These are phyloP conservation scores for Bradypodion ventrale DNA, from an alignment of 2,797 vertebrate species.

Conservation along the genomic window DNA sequence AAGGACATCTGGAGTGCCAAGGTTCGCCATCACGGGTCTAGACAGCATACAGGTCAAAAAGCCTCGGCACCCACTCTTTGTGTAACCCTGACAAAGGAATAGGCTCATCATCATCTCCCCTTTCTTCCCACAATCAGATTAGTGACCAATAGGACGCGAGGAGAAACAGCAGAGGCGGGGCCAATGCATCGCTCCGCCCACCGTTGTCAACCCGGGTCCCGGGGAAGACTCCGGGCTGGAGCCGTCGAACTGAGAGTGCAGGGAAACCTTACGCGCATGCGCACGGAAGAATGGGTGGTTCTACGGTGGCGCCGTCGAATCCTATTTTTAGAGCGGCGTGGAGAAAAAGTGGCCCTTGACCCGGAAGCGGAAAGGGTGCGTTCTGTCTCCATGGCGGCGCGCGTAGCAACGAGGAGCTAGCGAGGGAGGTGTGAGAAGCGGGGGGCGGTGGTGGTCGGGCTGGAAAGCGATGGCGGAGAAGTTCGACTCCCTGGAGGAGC, in stretches of 20 bases:
- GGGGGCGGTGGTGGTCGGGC: accelerated
- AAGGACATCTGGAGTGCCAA: too few relatives aligned
- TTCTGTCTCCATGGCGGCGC: neutral
- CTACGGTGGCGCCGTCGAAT: too few relatives aligned
- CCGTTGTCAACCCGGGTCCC: too few relatives aligned
- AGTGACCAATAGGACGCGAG: too few relatives aligned
- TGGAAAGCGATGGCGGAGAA: conserved; percentile 86
- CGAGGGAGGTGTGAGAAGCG: accelerated
- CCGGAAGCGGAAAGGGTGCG: conserved; percentile 7
- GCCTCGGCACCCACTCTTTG: too few relatives aligned
- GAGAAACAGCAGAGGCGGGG: neutral
- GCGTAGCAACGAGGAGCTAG: conserved; percentile 39
- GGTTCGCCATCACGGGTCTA: too few relatives aligned
- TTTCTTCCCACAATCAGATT: too few relatives aligned
- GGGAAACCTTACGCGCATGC: neutral
- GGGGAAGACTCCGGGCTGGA: neutral
- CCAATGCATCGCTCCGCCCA: neutral
- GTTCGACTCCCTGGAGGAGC: conserved; percentile 96
- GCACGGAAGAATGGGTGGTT: neutral
- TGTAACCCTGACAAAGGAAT: too few relatives aligned
- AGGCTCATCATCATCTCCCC: too few relatives aligned
- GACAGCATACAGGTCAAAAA: too few relatives aligned
- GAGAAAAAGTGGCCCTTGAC: accelerated
- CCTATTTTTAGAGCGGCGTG: neutral
- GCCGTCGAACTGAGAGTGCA: too few relatives aligned